phyloP scores from a whole-genome alignment of 2,888 invertebrate species.

The Chironomus riparius region DNA sequence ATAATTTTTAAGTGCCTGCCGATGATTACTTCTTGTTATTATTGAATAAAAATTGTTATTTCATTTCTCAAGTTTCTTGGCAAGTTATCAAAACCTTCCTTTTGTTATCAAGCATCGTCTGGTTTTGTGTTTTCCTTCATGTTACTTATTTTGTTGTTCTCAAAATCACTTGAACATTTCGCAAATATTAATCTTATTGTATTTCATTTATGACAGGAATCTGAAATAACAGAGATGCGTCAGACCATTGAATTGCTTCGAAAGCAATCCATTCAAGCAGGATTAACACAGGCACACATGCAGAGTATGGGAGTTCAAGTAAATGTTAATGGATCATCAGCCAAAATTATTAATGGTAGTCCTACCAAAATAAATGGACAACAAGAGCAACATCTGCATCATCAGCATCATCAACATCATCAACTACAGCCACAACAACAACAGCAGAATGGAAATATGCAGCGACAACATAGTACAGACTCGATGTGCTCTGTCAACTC shows the following conservation, averaged over 20 bases:
- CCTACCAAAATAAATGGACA: not conserved
- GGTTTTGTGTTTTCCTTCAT: not conserved
- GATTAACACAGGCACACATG: conserved; percentile 62
- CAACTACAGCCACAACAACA: not conserved
- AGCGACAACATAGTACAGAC: conserved; percentile 89
- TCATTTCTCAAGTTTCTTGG: not conserved
- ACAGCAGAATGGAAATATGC: conserved; percentile 45
- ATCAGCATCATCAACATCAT: not conserved
- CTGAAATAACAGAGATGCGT: conserved; percentile 82
- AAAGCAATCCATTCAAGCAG: conserved; percentile 84
- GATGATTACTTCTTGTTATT: not conserved
- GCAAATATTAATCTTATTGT: not conserved
- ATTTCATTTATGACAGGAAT: conserved; percentile 50
- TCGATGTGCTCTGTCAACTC: conserved; percentile 89
- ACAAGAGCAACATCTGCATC: not conserved
- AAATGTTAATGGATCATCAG: conserved; percentile 30
- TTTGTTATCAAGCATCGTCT: not conserved
- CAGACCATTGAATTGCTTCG: conserved; percentile 87
- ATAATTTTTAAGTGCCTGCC: no score
- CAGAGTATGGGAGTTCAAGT: conserved; percentile 52
- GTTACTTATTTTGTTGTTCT: not conserved
- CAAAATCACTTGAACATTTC: no score
- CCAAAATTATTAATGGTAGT: not conserved
- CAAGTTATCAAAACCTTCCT: not conserved
- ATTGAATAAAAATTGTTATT: not conserved